Conservation (phyloP, 2,797 vertebrate species). For the Triplophysa bombifrons region DNA sequence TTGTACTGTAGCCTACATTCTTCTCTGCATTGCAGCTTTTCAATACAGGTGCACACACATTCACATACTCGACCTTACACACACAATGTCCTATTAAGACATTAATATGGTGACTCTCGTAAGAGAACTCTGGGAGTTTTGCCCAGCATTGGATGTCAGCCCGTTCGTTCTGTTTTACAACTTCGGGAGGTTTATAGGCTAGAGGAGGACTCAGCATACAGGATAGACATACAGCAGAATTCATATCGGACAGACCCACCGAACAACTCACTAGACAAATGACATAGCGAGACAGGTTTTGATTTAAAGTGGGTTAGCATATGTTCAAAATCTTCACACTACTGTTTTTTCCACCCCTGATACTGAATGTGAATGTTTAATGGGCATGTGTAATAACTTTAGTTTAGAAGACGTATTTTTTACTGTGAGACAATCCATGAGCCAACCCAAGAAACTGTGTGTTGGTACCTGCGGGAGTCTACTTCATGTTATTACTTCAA, state of each 20-base stretch:
- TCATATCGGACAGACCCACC: background rate
- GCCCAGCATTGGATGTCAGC: constrained; percentile 26
- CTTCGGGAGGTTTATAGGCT: background rate
- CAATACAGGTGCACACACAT: background rate
- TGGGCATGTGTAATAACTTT: background rate
- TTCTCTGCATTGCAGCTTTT: constrained; percentile 41
- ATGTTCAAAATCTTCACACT: background rate
- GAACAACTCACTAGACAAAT: too few species aligned
- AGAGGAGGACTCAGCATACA: background rate
- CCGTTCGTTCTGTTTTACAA: constrained; percentile 5
- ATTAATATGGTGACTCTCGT: constrained; percentile 8
- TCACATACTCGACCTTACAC: constrained; percentile 5
- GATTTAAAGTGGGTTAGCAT: background rate
- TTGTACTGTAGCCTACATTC: background rate
- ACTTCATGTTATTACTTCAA: background rate
- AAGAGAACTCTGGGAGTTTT: constrained; percentile 26
- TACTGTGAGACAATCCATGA: background rate
- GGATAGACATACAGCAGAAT: background rate
- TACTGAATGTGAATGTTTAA: background rate
- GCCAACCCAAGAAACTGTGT: background rate
- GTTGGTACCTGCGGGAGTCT: background rate
- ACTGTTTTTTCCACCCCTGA: too few species aligned
- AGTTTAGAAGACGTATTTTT: background rate
- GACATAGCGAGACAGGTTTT: background rate
- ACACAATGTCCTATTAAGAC: constrained; percentile 18